Conservation (phyloP, 2,888 invertebrate species). For the Malachius bipustulatus region DNA sequence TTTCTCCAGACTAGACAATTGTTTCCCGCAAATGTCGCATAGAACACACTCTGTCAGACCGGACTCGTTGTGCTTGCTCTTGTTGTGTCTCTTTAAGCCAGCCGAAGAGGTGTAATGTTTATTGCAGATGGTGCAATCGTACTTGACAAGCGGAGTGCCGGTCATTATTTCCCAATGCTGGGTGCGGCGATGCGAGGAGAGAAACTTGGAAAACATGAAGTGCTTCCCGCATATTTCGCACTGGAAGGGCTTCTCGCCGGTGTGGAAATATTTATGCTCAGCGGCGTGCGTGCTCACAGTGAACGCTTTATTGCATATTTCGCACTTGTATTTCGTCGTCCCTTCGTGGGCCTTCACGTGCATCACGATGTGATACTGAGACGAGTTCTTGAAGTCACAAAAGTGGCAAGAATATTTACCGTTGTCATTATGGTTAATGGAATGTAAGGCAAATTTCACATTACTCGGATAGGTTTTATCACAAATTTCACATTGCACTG, state of each 20-base stretch:
- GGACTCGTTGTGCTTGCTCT: constrained; percentile 24
- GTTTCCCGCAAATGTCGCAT: constrained; percentile 32
- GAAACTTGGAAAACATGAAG: constrained; percentile 41
- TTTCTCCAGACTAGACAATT: constrained; percentile 29
- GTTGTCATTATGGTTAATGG: constrained; percentile 27
- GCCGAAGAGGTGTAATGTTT: constrained; percentile 27
- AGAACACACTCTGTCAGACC: constrained; percentile 25
- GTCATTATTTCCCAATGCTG: constrained; percentile 38
- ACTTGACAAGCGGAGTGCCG: constrained; percentile 28
- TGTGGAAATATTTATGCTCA: constrained; percentile 45
- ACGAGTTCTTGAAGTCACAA: constrained; percentile 29
- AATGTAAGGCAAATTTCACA: constrained; percentile 28
- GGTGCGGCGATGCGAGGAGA: constrained; percentile 38
- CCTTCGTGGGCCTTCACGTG: constrained; percentile 36
- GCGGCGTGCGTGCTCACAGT: constrained; percentile 38
- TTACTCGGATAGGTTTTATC: constrained; percentile 40
- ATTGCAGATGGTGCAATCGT: constrained; percentile 28
- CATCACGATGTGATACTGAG: constrained; percentile 30
- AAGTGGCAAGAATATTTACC: constrained; percentile 29
- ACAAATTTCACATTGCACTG: constrained; percentile 43
- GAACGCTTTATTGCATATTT: constrained; percentile 27
- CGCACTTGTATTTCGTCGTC: constrained; percentile 27
- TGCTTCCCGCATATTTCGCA: constrained; percentile 46
- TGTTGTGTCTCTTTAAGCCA: constrained; percentile 37
- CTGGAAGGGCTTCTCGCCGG: constrained; percentile 43